These are phyloP conservation scores for Capra hircus DNA, from an alignment of 2,113 vertebrate species.

Conservation along the genomic window DNA sequence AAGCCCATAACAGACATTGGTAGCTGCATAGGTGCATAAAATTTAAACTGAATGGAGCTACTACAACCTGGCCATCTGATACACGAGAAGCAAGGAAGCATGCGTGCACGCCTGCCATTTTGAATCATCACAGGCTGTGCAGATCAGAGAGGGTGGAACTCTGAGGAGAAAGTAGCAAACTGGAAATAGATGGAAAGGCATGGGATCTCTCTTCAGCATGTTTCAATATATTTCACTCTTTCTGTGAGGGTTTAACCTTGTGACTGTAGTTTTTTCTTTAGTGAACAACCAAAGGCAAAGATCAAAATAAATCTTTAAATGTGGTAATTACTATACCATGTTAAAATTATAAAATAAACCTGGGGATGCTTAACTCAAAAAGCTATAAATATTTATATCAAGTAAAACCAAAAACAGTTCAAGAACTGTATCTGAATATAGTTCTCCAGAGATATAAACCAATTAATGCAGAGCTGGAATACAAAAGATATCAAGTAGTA, in stretches of 20 bases:
- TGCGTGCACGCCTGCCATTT: neutral
- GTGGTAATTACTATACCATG: neutral
- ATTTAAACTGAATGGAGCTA: neutral
- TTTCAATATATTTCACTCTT: neutral
- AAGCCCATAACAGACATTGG: neutral
- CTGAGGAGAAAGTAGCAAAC: neutral
- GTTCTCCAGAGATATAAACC: neutral
- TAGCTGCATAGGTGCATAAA: neutral
- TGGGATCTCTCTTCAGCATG: neutral
- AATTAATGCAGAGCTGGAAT: neutral
- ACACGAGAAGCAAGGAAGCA: neutral
- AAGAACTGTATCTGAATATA: conserved; percentile 1
- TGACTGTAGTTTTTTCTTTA: neutral
- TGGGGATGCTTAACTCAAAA: neutral
- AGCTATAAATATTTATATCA: neutral
- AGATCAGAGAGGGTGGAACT: neutral
- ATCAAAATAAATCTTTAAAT: conserved; percentile 21
- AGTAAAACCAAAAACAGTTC: neutral
- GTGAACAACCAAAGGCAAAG: neutral
- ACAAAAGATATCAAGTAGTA: neutral
- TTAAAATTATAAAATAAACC: neutral
- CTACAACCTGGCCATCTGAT: neutral
- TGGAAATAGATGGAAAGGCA: neutral
- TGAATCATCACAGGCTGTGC: neutral
- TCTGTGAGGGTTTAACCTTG: neutral